Evolutionary conservation across 2,113 vertebrate species (phyloP).

Genomic region (Pyxicephalus adspersus): DNA sequence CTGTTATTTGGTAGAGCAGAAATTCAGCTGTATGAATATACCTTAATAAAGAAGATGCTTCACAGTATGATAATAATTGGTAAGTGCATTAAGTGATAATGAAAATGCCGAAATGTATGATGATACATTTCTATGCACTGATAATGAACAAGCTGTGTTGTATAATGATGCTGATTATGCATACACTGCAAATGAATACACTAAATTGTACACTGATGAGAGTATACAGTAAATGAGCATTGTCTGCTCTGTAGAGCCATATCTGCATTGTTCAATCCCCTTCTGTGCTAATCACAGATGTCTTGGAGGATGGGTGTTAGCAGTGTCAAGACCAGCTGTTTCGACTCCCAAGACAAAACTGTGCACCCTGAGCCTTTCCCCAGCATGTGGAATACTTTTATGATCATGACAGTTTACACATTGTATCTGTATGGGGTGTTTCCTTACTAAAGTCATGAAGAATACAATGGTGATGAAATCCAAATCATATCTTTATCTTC

Average conservation of each 20-base stretch:
- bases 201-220: constrained; percentile 24
- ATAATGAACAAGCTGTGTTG: constrained; percentile 30
- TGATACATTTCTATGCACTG: constrained; percentile 17
- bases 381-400: too few relatives aligned
- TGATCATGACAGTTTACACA: too few relatives aligned
- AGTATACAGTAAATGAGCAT: not conserved
- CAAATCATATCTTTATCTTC: too few relatives aligned
- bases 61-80: constrained; percentile 20
- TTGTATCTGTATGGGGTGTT: too few relatives aligned
- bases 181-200: constrained; percentile 15
- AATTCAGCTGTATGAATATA: not conserved
- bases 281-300: constrained; percentile 32
- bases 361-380: too few relatives aligned
- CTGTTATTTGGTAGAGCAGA: not conserved
- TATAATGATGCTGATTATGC: constrained; percentile 31
- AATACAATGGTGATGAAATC: too few relatives aligned
- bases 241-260: constrained; percentile 3
- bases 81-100: constrained; percentile 30
- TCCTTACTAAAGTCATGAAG: too few relatives aligned
- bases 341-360: too few relatives aligned
- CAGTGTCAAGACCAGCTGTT: not conserved
- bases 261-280: constrained; percentile 20
- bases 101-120: constrained; percentile 5
- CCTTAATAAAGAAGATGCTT: constrained; percentile 9
- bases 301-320: constrained; percentile 15